A percentile compares a stretch with the other conserved stretches of the same genome.
Evolutionary conservation across 2,113 vertebrate genomes (phyloP).

Genomic region (Prietella phreatophila): DNA sequence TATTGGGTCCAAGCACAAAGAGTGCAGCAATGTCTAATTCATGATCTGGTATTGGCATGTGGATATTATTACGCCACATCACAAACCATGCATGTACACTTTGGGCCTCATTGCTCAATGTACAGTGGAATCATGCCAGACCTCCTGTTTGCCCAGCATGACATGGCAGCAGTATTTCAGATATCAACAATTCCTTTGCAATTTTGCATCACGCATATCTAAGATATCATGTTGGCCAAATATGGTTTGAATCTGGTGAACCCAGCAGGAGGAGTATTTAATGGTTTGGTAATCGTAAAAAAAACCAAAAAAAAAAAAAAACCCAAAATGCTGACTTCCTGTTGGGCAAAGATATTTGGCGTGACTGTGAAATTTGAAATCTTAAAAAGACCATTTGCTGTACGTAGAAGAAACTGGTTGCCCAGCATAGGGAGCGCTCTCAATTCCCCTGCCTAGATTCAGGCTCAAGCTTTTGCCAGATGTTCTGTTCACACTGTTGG

Average conservation of each 20-base stretch:
- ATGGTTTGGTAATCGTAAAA: neutral
- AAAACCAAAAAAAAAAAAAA: too few species aligned
- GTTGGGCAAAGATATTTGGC: neutral
- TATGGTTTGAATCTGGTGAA: neutral
- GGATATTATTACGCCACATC: neutral
- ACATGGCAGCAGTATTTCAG: neutral
- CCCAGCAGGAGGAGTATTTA: neutral
- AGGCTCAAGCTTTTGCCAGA: neutral
- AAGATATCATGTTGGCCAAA: neutral
- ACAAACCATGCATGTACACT: neutral
- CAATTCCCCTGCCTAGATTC: neutral
- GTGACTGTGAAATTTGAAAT: neutral
- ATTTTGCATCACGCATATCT: neutral
- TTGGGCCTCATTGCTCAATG: too few species aligned
- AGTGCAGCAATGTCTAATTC: neutral
- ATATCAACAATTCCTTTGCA: neutral
- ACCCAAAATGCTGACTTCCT: neutral
- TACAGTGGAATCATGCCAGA: too few species aligned
- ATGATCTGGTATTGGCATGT: neutral
- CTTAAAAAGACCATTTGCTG: neutral
- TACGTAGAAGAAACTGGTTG: neutral
- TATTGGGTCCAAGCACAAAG: neutral
- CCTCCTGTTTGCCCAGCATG: too few species aligned
- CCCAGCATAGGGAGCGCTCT: neutral
- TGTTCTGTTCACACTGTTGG: neutral